These are phyloP conservation scores for Hippasteria phrygiana DNA, from an alignment of 53 echinoderm and acorn worm species.

Conservation along the genomic window DNA sequence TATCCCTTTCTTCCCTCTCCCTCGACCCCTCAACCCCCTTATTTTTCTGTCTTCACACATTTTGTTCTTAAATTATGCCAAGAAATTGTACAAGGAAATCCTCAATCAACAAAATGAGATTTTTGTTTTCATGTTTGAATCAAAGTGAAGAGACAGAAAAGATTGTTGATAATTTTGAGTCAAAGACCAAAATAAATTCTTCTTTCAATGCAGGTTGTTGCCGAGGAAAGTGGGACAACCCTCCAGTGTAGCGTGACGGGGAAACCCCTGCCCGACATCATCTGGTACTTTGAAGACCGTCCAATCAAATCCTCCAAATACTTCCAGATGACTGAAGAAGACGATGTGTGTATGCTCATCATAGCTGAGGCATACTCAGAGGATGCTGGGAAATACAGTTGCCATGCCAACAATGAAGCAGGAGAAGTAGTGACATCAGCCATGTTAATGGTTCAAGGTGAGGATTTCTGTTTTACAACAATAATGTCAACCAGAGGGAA, in stretches of 20 bases:
- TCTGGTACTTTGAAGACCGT: slow-evolving; percentile 84
- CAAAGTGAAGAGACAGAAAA: no score
- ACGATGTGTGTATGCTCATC: slow-evolving; percentile 84
- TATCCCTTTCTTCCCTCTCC: no score
- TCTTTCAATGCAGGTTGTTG: slow-evolving; percentile 36
- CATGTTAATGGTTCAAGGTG: slow-evolving; percentile 42
- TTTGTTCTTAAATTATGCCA: no score
- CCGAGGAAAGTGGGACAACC: slow-evolving; percentile 88
- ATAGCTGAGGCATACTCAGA: slow-evolving; percentile 91
- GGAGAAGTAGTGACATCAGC: slow-evolving; percentile 57
- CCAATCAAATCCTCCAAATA: slow-evolving; percentile 97
- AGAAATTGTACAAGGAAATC: no score
- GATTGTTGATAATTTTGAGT: no score
- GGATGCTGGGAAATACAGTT: slow-evolving; percentile 94
- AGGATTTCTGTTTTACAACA: background rate
- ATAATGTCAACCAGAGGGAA: background rate
- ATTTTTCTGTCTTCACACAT: no score
- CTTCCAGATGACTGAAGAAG: slow-evolving; percentile 95
- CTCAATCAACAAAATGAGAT: no score
- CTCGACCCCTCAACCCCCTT: no score
- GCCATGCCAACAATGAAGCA: slow-evolving; percentile 78
- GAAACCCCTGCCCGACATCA: slow-evolving; percentile 76
- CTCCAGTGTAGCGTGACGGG: slow-evolving; percentile 83
- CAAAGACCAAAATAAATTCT: background rate
- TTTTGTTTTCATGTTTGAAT: no score